Conservation (phyloP, 2,797 vertebrate genomes). For the Sebastes miniatus region DNA sequence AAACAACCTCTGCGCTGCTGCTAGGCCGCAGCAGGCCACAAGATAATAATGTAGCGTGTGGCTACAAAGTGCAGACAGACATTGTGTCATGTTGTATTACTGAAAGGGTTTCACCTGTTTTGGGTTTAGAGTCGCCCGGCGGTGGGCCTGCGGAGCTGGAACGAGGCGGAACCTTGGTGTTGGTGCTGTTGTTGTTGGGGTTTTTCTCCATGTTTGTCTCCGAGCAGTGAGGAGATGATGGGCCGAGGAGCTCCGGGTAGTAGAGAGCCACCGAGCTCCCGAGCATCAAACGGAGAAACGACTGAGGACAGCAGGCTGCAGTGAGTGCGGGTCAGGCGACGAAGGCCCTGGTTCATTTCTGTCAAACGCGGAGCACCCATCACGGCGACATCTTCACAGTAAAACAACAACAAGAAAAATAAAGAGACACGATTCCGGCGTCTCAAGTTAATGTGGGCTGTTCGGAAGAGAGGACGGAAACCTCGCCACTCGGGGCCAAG, state of each 20-base stretch:
- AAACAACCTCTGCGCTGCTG: conserved; percentile 60
- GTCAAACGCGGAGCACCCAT: conserved; percentile 90
- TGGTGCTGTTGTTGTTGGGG: conserved; percentile 81
- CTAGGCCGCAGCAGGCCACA: conserved; percentile 68
- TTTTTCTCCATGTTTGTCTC: conserved; percentile 85
- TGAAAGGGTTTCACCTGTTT: conserved; percentile 83
- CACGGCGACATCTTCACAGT: conserved; percentile 95
- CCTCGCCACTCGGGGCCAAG: conserved; percentile 78
- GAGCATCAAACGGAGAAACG: conserved; percentile 76
- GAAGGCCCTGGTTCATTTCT: conserved; percentile 94
- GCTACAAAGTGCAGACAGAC: neutral
- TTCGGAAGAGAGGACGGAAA: conserved; percentile 57
- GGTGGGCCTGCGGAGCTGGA: conserved; percentile 90
- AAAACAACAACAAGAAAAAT: conserved; percentile 68
- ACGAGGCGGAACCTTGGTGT: conserved; percentile 90
- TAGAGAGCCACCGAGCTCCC: conserved; percentile 82
- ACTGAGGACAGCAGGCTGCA: conserved; percentile 73
- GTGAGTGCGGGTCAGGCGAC: conserved; percentile 86
- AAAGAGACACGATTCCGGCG: conserved; percentile 83
- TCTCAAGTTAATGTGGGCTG: conserved; percentile 73
- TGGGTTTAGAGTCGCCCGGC: conserved; percentile 92
- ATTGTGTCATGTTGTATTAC: neutral
- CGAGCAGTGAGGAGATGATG: conserved; percentile 70
- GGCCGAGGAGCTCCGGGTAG: conserved; percentile 86
- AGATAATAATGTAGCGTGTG: neutral